Percentiles rank a stretch among this genome's conserved stretches.
phyloP scores from a whole-genome alignment of 2,797 vertebrate genomes.

The Florisuga fusca region DNA sequence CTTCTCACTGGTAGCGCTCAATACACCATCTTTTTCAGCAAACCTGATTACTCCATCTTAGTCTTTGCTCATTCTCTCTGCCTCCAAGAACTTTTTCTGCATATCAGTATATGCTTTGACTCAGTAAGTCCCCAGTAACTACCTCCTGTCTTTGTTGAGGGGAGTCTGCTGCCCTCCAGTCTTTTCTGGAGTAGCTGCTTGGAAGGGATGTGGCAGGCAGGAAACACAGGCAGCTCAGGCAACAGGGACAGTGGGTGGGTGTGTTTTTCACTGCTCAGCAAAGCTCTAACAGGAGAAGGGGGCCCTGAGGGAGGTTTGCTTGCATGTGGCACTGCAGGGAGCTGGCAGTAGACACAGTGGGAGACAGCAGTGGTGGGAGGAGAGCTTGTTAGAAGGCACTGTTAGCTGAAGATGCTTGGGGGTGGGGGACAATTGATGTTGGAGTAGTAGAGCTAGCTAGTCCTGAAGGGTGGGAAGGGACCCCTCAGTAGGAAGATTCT shows the following conservation, averaged over 20 bases:
- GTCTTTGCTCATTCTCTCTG: not conserved
- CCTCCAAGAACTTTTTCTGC: not conserved
- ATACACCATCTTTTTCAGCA: not conserved
- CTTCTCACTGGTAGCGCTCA: not conserved
- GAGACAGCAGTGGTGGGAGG: not conserved
- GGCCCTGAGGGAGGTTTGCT: slow-evolving; percentile 20
- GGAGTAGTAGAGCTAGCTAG: not conserved
- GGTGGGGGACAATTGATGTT: not conserved
- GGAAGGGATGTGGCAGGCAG: not conserved
- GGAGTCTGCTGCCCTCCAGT: not conserved
- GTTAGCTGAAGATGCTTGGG: not conserved
- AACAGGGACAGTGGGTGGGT: not conserved
- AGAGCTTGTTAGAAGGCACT: not conserved
- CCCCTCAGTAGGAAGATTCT: not conserved
- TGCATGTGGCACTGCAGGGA: not conserved
- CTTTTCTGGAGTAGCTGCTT: slow-evolving; percentile 11
- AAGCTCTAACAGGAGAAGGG: slow-evolving; percentile 21
- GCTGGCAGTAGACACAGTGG: not conserved
- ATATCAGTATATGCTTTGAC: not conserved
- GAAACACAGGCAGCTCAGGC: not conserved
- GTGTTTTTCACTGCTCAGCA: not conserved
- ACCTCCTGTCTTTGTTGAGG: not conserved
- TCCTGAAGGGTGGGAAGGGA: not conserved
- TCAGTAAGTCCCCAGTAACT: not conserved
- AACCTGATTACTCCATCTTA: not conserved